A percentile compares a stretch with the other conserved stretches of the same genome.
These are phyloP conservation scores for Acrobasis suavella DNA, from an alignment of 2,888 invertebrate genomes.

Conservation along the genomic window DNA sequence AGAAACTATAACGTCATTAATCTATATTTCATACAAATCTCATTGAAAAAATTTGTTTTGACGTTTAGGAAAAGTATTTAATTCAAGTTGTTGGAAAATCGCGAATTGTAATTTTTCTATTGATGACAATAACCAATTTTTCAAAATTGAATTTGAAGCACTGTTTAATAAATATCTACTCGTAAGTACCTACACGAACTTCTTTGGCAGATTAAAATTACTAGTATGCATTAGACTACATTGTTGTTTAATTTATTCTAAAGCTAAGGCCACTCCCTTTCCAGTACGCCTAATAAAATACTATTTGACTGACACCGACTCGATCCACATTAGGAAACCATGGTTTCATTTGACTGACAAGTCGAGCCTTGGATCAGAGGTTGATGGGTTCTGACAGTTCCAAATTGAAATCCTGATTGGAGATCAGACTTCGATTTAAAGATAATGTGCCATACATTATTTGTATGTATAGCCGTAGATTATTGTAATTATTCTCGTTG, in stretches of 20 bases:
- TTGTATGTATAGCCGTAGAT: no score
- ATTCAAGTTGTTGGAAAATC: no score
- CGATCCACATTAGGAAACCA: slow-evolving; percentile 13
- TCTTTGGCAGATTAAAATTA: not conserved
- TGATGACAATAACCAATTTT: no score
- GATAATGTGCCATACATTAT: slow-evolving; percentile 12
- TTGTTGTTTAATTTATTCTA: slow-evolving; percentile 1
- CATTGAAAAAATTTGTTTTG: no score
- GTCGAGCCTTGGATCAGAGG: slow-evolving; percentile 13
- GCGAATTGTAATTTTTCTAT: no score
- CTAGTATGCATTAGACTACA: not conserved
- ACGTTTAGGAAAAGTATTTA: no score
- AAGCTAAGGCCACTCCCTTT: not conserved
- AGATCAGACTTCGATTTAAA: not conserved
- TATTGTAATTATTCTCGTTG: slow-evolving; percentile 9
- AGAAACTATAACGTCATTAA: no score
- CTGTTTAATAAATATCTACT: no score
- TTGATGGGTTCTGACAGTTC: slow-evolving; percentile 15
- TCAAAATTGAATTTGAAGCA: no score
- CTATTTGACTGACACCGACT: slow-evolving; percentile 8
- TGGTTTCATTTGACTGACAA: slow-evolving; percentile 17
- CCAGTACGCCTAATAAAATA: slow-evolving; percentile 14
- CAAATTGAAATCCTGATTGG: slow-evolving; percentile 17
- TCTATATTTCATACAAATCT: no score
- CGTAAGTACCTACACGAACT: no score